These are phyloP conservation scores for Glaucopsyche alexis DNA, from an alignment of 2,888 invertebrate species.

Conservation along the genomic window DNA sequence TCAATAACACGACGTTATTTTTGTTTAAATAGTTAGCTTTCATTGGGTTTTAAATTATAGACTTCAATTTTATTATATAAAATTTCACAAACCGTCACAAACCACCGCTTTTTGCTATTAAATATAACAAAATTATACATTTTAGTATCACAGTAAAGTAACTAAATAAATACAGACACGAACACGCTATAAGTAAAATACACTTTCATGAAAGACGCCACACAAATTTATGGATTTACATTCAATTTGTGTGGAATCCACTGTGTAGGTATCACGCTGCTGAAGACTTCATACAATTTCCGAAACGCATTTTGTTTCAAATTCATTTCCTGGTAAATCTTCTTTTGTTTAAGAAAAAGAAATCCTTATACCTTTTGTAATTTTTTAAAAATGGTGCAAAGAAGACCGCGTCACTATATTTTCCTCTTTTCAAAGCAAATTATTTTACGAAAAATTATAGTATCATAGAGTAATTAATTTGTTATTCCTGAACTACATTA, in stretches of 20 bases:
- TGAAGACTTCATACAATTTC: constrained; percentile 9
- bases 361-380: background rate
- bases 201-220: background rate
- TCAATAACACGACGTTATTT: background rate
- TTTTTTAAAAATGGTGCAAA: background rate
- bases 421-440: too few relatives aligned
- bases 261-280: background rate
- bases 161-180: background rate
- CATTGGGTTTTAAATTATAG: background rate
- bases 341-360: background rate
- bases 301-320: background rate
- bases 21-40: background rate
- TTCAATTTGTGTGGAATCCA: background rate
- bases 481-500: too few relatives aligned
- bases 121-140: background rate
- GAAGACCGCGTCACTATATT: too few relatives aligned
- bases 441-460: too few relatives aligned
- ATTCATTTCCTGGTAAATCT: constrained; percentile 4
- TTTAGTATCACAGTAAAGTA: too few relatives aligned
- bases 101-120: background rate
- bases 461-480: too few relatives aligned
- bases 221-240: constrained; percentile 6
- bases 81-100: background rate
- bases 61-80: background rate
- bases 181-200: background rate